Base-by-base conservation (phyloP, 30 jellyfish, hydroid and myxozoan species). In the Pseudorhiza aurosa region DNA sequence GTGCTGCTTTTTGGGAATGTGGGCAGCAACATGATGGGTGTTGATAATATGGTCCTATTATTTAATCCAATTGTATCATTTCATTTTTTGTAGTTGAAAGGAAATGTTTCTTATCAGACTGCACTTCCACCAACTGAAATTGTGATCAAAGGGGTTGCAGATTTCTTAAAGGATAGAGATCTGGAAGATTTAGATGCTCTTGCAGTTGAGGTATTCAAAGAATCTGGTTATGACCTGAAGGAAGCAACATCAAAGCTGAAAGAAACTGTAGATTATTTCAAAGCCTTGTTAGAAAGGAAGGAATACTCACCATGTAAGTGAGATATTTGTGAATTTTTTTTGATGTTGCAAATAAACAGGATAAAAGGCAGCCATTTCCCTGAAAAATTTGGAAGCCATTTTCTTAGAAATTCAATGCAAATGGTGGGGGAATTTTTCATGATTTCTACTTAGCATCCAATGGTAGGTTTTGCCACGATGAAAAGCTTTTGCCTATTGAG, bases 71-170 rank as follows among this genome's bases (percentile, higher is more conserved):
- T 53, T 53, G 67, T 19, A 2, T 18, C 24, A 4, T 53, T 53
- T 47, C 24, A 5, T 4, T 40, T 15, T 68, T 68, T 68, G 4
- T 37, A 82, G 94, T 65, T 82, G 51, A 71, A 68, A 56, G 83
- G 94, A 64, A 68, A 60, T 68, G 51, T 72, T 32, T 68, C 86
- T 8, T 82, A 68, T 40, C 87, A 82, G 26, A 68, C 57, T 24
- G 70, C 83, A 3, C 84, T 68, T 33, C 98, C 98, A 56, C 98
- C 98, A 65, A 75, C 67, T 72, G 98, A 91, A 30, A 43, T 83
- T 4, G 82, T 93, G 2, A 49, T 91, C 46, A 84, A 91, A 63
- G 87, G 95, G 58, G 94, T 91, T 9, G 95, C 94, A 68, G 90
- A 84, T 47, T 91, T 91, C 59, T n/a, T 91, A 67, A 64, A 80